Base-by-base conservation (phyloP, 2,113 vertebrate species). In the Prionailurus bengalensis region DNA sequence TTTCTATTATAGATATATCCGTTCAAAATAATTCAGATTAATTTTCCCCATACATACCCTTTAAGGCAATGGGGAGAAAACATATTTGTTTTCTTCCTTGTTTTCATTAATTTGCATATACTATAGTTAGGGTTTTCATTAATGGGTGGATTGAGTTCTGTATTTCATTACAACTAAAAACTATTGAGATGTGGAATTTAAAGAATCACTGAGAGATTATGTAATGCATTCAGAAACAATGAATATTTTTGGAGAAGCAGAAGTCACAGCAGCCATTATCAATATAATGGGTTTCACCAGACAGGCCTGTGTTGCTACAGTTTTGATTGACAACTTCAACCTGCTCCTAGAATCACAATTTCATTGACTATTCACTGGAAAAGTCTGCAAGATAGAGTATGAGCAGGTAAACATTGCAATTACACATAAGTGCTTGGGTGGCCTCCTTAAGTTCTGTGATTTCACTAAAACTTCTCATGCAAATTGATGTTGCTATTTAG, bases 11-110 rank as follows among this genome's bases (percentile, higher is more conserved):
- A 84, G 17, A 48, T 1, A 84, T 48, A 91, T 31, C 10, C 2
- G 63, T 65, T 96, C 33, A 74, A 76, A 84, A 81, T 68, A 91
- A 83, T 79, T 95, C 36, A 78, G 36, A 78, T 33, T 70, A 70
- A 33, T 7, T 85, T 53, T 61, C 36, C 4, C 42, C 27, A 25
- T 58, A 73, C 3, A 42, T 17, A 78, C 0, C 19, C 4, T 66
- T 66, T 51, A 21, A 71, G 48, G 23, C 25, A 79, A 0, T 31
- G 9, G 7, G 42, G 33, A 84, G 25, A 42, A 73, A 76, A 94
- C 15, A 55, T 33, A 65, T 36, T 36, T 79, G 66, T 88, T 53
- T 51, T n/a, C 17, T 27, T 55, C 2, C 11, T 81, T 71, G 7
- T 61, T 70, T 78, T 82, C 19, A 55, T 73, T 55, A 55, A 91